Evolutionary conservation across 2,888 invertebrate species (phyloP), one percentile per base, ranked within the genome.

Genomic region (Autographa gamma): DNA sequence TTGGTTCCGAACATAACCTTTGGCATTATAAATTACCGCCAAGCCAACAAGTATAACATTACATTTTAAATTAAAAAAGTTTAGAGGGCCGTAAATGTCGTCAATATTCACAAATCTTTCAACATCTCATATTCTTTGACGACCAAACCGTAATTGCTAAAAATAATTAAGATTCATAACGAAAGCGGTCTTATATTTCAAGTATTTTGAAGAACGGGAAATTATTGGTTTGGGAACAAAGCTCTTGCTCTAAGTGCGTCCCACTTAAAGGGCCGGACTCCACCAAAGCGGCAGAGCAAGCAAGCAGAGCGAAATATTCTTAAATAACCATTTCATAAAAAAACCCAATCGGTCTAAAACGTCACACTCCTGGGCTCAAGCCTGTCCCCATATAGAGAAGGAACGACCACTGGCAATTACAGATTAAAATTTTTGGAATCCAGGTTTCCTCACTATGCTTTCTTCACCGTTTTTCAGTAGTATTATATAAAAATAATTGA

Each of bases 191-290:
- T 48, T 48, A n/a, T 48, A 48, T n/a, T n/a, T 48, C n/a, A 48
- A 48, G n/a, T n/a, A n/a, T 48, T 48, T 48, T 48, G 48, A 8
- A n/a, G 48, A 48, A 48, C 48, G 48, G 31, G 48, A 74, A 74
- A 63, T 59, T 14, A 56, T 69, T 41, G 18, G 31, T 11, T 5
- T 32, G 5, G 19, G 25, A 52, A 9, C 13, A 11, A 41, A 60
- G 63, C n/a, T 52, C 18, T 54, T 65, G n/a, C 38, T 65, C 18
- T 62, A 56, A 73, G 16, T 48, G 31, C 13, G 18, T 13, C 8
- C 19, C 13, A 60, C 34, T 62, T 19, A n/a, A 25, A 25, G 25
- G 25, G 25, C 25, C 25, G 25, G 25, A 25, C 25, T 25, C 25
- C 25, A 25, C 25, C 3, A 25, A 25, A 25, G 25, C 25, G 25